Base-by-base conservation (phyloP, 2,888 invertebrate genomes). In the Apeira syringaria region DNA sequence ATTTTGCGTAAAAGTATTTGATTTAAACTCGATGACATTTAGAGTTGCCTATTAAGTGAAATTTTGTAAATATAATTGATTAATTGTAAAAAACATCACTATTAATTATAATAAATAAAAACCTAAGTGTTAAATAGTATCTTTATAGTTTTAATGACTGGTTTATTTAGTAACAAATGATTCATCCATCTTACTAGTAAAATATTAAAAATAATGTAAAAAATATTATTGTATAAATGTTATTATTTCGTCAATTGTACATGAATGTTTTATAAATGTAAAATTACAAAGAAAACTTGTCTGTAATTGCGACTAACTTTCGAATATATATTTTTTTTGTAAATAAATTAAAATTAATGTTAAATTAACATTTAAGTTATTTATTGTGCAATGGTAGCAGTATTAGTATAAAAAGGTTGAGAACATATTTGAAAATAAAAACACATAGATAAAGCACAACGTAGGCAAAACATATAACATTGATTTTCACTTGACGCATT, bases 341-440 rank as follows among this genome's bases (percentile, higher is more conserved):
- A 71, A 60, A 72, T 67, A 55, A 64, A 50, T 56, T 37, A 46
- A 45, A 58, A 49, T 45, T 59, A 61, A 59, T 60, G 59, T 64
- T 71, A 68, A 69, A 69, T 62, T 62, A 66, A 68, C 47, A 62
- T 50, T 65, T 87, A 87, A 88, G 83, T 84, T 85, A 88, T 88
- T 88, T 88, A 88, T 88, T 88, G 88, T 88, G 88, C 88, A 88
- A 88, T 88, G 51, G 77, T 88, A 88, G 87, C 86, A 87, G 87
- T 86, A 88, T 86, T 86, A 85, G 78, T 62, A 64, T 66, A 65
- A 66, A 65, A 61, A 56, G 53, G 60, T 75, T 73, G 70, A 62
- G 64, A 65, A 68, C 71, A 76, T 59, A 64, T 64, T 72, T 62
- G 47, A 53, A n/a, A n/a, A n/a, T n/a, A n/a, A n/a, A n/a, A 53